These are phyloP conservation scores for Cisticola juncidis DNA, from an alignment of 2,113 vertebrate genomes.

Conservation along the genomic window DNA sequence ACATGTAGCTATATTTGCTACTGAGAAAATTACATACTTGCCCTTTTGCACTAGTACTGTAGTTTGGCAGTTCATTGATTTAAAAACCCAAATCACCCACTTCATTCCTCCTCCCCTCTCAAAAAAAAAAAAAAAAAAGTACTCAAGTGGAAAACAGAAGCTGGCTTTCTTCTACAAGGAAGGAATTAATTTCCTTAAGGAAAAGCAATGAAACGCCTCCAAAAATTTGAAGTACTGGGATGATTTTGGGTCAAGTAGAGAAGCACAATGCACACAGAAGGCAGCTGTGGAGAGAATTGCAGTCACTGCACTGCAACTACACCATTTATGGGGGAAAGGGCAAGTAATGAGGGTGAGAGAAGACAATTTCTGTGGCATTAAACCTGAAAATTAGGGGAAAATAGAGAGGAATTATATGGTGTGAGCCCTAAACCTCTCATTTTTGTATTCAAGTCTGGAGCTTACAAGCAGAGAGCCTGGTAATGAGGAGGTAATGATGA, in stretches of 20 bases:
- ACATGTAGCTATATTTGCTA: slow-evolving; percentile 42
- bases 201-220: neutral
- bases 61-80: slow-evolving; percentile 9
- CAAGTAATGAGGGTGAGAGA: neutral
- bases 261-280: neutral
- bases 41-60: slow-evolving; percentile 10
- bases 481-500: neutral
- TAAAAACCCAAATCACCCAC: neutral
- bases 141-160: neutral
- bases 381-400: neutral
- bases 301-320: neutral
- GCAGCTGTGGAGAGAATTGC: neutral
- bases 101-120: neutral
- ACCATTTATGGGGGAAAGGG: neutral
- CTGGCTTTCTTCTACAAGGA: neutral
- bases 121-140: neutral
- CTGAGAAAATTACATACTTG: slow-evolving; percentile 32
- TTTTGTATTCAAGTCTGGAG: neutral
- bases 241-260: neutral
- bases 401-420: neutral
- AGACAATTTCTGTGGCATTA: neutral
- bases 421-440: neutral
- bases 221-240: neutral
- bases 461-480: neutral
- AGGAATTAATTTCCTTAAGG: slow-evolving; percentile 27